phyloP scores from a whole-genome alignment of 2,797 vertebrate genomes.

The Sebastes umbrosus region DNA sequence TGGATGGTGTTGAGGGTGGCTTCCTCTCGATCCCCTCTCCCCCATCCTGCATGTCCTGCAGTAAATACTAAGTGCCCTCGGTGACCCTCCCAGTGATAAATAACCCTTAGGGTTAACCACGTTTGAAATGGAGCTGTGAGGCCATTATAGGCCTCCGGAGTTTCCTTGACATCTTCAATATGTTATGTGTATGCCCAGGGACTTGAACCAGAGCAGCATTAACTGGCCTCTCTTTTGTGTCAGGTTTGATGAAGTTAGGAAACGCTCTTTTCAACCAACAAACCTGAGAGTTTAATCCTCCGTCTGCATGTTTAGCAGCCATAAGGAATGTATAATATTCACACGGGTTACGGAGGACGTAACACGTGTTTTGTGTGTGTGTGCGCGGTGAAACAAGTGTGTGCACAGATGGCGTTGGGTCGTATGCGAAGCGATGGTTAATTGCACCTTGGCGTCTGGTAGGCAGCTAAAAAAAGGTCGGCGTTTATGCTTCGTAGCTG shows the following conservation, averaged over 20 bases:
- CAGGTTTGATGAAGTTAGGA: conserved; percentile 43
- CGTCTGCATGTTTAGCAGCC: background rate
- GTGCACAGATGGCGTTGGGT: conserved; percentile 39
- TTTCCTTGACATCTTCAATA: conserved; percentile 81
- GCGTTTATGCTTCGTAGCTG: conserved; percentile 8
- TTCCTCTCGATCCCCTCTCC: conserved; percentile 55
- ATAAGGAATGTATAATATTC: background rate
- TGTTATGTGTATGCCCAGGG: conserved; percentile 71
- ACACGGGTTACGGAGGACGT: background rate
- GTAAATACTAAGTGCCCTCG: conserved; percentile 78
- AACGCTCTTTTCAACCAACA: conserved; percentile 22
- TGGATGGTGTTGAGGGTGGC: conserved; percentile 48
- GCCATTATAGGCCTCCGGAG: conserved; percentile 79
- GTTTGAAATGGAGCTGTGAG: conserved; percentile 83
- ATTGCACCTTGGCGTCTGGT: conserved; percentile 10
- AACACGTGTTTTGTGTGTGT: background rate
- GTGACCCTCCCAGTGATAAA: conserved; percentile 83
- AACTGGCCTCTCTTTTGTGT: conserved; percentile 56
- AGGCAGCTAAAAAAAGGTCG: conserved; percentile 13
- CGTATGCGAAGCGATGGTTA: conserved; percentile 1
- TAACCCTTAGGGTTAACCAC: conserved; percentile 83
- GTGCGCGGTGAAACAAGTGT: background rate
- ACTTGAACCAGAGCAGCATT: conserved; percentile 48
- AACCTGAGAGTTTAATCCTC: conserved; percentile 5
- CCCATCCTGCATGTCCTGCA: conserved; percentile 73